Evolutionary conservation across 2,113 vertebrate genomes (phyloP).

Genomic region (Loxodonta africana): DNA sequence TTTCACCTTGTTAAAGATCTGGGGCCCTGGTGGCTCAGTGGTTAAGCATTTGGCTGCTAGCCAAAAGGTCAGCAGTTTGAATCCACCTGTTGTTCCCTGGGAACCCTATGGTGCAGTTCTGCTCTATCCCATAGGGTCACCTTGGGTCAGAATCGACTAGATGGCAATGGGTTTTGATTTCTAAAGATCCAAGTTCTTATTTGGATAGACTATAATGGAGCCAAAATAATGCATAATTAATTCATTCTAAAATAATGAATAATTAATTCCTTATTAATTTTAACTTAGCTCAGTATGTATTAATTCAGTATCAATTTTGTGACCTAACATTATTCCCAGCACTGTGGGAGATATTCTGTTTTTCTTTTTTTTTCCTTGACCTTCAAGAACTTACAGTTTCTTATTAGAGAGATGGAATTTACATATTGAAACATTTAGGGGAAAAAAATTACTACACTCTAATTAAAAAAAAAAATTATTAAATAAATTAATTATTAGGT

Average conservation of each 20-base stretch:
- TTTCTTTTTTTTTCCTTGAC: not conserved
- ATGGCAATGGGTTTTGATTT: no score
- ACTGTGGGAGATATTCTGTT: not conserved
- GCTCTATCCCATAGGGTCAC: no score
- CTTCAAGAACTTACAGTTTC: not conserved
- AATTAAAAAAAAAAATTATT: not conserved
- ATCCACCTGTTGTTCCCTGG: no score
- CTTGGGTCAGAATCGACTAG: no score
- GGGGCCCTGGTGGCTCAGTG: no score
- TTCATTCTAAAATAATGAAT: not conserved
- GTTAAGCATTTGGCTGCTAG: no score
- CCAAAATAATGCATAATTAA: not conserved
- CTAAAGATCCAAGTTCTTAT: not conserved
- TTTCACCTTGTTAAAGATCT: not conserved
- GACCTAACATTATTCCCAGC: not conserved
- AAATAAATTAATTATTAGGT: not conserved
- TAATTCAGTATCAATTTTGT: conserved; percentile 11
- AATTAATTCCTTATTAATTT: not conserved
- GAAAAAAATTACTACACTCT: not conserved
- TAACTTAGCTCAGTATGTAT: conserved; percentile 4
- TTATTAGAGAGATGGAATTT: not conserved
- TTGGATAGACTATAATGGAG: not conserved
- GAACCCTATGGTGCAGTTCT: no score
- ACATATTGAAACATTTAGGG: not conserved
- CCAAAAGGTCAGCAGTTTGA: no score